phyloP scores from a whole-genome alignment of 2,888 invertebrate species.

The Tachina grossa region DNA sequence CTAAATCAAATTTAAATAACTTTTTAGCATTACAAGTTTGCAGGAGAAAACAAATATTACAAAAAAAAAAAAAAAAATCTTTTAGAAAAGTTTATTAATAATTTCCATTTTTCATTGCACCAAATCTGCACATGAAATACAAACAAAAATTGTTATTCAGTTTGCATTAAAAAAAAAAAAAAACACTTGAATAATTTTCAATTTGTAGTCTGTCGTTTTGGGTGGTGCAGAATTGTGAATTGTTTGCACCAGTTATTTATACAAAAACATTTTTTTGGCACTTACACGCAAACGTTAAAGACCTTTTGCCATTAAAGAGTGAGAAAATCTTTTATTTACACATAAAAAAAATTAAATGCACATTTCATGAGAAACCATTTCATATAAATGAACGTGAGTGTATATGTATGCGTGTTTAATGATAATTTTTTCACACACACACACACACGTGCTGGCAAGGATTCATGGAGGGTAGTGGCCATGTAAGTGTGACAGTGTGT shows the following conservation, averaged over 20 bases:
- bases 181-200: constrained; percentile 40
- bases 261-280: constrained; percentile 1
- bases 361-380: neutral
- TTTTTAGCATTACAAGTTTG: neutral
- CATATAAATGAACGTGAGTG: neutral
- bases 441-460: neutral
- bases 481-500: neutral
- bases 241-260: constrained; percentile 27
- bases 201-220: constrained; percentile 28
- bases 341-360: constrained; percentile 23
- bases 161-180: constrained; percentile 41
- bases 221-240: neutral
- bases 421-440: neutral
- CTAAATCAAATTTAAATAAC: too few relatives aligned
- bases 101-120: constrained; percentile 3
- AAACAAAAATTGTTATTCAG: constrained; percentile 39
- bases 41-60: neutral
- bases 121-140: neutral
- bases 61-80: neutral
- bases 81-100: constrained; percentile 6
- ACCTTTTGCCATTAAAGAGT: constrained; percentile 1
- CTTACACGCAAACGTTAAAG: constrained; percentile 32
- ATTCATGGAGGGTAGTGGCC: too few relatives aligned
- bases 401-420: neutral
- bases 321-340: neutral